Percentiles rank a stretch among this genome's conserved stretches.
phyloP scores from a whole-genome alignment of 2,888 invertebrate genomes.

The Glaucopsyche alexis region DNA sequence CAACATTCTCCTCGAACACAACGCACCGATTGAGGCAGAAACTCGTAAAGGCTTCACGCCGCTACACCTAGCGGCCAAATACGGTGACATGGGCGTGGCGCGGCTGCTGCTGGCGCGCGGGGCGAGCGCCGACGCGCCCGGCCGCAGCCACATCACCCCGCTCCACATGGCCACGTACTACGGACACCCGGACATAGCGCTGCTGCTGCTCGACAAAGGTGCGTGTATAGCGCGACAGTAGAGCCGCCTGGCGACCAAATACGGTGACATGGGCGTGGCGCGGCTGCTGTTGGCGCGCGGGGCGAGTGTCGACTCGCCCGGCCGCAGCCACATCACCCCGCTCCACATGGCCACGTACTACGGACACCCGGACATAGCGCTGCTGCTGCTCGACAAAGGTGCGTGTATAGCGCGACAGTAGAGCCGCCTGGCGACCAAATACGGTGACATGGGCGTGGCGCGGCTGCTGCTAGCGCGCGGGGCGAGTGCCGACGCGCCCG shows the following conservation, averaged over 20 bases:
- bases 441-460: slow-evolving; percentile 94
- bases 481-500: slow-evolving; percentile 93
- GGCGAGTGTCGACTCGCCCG: slow-evolving; percentile 93
- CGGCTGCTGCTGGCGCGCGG: slow-evolving; percentile 92
- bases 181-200: slow-evolving; percentile 94
- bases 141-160: slow-evolving; percentile 97
- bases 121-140: slow-evolving; percentile 92
- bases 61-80: slow-evolving; percentile 97
- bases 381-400: slow-evolving; percentile 93
- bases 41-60: slow-evolving; percentile 99
- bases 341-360: slow-evolving; percentile 98
- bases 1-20: slow-evolving; percentile 92
- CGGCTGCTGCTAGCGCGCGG: slow-evolving; percentile 92
- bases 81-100: slow-evolving; percentile 95
- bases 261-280: slow-evolving; percentile 94
- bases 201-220: slow-evolving; percentile 94
- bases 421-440: slow-evolving; percentile 50
- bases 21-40: slow-evolving; percentile 92
- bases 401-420: not conserved
- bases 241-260: slow-evolving; percentile 50
- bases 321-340: slow-evolving; percentile 97
- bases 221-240: not conserved
- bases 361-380: slow-evolving; percentile 94
- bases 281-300: slow-evolving; percentile 92
- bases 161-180: slow-evolving; percentile 98